Evolutionary conservation across 1,140 invertebrate species (phyloP).

Genomic region (Wiebesia pumilae): DNA sequence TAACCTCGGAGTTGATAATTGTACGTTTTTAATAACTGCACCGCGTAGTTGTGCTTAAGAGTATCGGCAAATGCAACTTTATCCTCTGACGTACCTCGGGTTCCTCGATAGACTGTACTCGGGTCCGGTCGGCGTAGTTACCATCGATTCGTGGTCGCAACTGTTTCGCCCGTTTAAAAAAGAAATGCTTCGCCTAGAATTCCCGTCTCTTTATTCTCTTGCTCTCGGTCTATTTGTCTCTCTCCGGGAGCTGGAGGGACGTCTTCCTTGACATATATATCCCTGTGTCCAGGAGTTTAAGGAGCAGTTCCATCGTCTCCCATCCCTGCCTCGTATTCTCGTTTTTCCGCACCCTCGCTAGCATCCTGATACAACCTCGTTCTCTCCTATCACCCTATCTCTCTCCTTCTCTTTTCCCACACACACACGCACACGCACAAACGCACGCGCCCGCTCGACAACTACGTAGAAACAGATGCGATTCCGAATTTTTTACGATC

Average conservation of each 20-base stretch:
- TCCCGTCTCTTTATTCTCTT: background rate
- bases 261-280: conserved; percentile 63
- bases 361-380: background rate
- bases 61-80: too few relatives aligned
- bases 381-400: background rate
- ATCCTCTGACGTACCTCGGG: background rate
- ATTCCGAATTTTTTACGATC: conserved; percentile 56
- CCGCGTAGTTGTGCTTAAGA: too few relatives aligned
- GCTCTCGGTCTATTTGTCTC: background rate
- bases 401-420: background rate
- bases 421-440: too few relatives aligned
- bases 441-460: background rate
- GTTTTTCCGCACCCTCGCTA: conserved; percentile 58
- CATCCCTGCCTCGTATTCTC: conserved; percentile 63
- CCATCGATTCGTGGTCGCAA: conserved; percentile 75
- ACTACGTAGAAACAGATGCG: conserved; percentile 45
- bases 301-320: conserved; percentile 26
- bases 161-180: conserved; percentile 74
- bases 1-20: too few relatives aligned
- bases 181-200: conserved; percentile 63
- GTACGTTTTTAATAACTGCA: too few relatives aligned
- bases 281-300: conserved; percentile 71
- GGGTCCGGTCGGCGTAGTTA: conserved; percentile 72
- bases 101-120: conserved; percentile 67
- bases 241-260: conserved; percentile 57